A percentile compares a stretch with the other conserved stretches of the same genome.
phyloP scores from a whole-genome alignment of 2,113 vertebrate species.

The Leiothrix lutea region DNA sequence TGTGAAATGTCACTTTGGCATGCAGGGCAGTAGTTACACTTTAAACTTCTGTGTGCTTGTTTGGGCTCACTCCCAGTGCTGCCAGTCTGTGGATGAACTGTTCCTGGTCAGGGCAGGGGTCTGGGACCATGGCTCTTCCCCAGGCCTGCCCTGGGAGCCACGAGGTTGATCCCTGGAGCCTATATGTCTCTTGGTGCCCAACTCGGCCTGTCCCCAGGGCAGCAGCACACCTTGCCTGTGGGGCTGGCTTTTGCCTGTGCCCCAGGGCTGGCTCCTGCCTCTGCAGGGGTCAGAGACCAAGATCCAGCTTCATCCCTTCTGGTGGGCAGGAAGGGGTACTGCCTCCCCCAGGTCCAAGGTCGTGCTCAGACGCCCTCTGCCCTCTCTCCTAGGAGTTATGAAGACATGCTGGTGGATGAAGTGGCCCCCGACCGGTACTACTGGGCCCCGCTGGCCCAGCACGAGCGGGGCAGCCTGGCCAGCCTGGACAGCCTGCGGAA shows the following conservation, averaged over 20 bases:
- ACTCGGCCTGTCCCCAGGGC: rapidly evolving
- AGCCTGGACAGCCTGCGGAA: conserved; percentile 92
- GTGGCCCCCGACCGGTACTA: conserved; percentile 87
- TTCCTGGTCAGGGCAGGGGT: background rate
- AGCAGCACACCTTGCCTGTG: background rate
- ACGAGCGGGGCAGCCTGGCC: conserved; percentile 90
- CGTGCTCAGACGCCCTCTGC: rapidly evolving
- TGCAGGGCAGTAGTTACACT: rapidly evolving
- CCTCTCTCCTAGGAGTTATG: conserved; percentile 80
- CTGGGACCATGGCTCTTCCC: background rate
- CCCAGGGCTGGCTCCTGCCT: background rate
- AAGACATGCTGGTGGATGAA: conserved; percentile 90
- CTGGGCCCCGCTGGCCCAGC: conserved; percentile 89
- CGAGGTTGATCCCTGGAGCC: background rate
- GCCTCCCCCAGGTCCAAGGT: rapidly evolving
- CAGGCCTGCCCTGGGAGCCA: rapidly evolving
- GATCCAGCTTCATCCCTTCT: background rate
- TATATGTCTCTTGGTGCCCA: rapidly evolving
- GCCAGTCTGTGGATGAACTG: rapidly evolving
- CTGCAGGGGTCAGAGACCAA: rapidly evolving
- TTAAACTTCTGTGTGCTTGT: background rate
- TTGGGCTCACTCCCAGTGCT: background rate
- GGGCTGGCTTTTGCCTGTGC: background rate
- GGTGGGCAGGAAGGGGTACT: background rate
- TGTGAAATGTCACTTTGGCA: background rate